Conservation (phyloP, 2,888 invertebrate genomes). For the Aproaerema taeniolella region DNA sequence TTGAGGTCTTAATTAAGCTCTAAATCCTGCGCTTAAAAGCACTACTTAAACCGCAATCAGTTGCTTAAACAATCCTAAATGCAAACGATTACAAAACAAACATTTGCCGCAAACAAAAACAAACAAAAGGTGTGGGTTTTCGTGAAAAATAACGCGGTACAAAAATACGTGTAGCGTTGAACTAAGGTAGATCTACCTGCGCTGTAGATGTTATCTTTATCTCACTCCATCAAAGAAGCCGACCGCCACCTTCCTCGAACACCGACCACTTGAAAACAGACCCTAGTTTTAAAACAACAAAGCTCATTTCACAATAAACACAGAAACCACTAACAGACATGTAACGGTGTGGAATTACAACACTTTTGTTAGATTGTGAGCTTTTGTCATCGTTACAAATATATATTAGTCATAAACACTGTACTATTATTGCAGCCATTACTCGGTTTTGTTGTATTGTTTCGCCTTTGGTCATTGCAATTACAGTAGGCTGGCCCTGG, state of each 20-base stretch:
- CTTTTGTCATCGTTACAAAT: constrained; percentile 64
- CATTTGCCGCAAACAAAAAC: too few relatives aligned
- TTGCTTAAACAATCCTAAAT: too few relatives aligned
- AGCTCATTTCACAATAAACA: not conserved
- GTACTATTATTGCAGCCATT: constrained; percentile 20
- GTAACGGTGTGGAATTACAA: constrained; percentile 71
- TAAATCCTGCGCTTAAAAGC: too few relatives aligned
- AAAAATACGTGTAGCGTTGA: constrained; percentile 21
- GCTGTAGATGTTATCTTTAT: constrained; percentile 73
- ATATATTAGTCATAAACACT: constrained; percentile 56
- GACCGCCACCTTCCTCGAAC: constrained; percentile 26
- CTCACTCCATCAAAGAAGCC: constrained; percentile 68
- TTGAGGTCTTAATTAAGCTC: too few relatives aligned
- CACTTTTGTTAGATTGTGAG: constrained; percentile 68
- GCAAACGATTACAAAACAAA: too few relatives aligned
- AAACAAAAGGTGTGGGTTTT: constrained; percentile 11
- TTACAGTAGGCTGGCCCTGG: too few relatives aligned
- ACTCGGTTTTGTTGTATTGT: too few relatives aligned
- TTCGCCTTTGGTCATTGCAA: too few relatives aligned
- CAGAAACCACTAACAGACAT: constrained; percentile 38
- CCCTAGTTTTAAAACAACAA: not conserved
- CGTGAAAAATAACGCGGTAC: constrained; percentile 54
- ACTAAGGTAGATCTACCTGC: constrained; percentile 61
- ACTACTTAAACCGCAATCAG: too few relatives aligned
- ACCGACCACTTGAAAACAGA: not conserved